A percentile compares a stretch with the other conserved stretches of the same genome.
phyloP scores from a whole-genome alignment of 1,140 invertebrate genomes.

The Hycleus cichorii region DNA sequence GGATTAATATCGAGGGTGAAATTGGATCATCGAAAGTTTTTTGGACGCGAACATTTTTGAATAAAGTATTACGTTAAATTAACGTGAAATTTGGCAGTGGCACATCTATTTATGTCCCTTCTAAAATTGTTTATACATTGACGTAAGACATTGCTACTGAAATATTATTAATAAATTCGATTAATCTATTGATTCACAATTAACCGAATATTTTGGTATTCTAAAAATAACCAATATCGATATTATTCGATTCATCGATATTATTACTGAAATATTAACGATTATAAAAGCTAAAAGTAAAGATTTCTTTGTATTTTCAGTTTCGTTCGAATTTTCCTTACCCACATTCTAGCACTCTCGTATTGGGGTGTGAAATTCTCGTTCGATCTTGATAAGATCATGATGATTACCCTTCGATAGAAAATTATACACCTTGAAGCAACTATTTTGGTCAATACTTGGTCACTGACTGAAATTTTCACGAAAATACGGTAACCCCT shows the following conservation, averaged over 20 bases:
- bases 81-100: too few relatives aligned
- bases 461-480: slow-evolving; percentile 12
- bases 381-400: slow-evolving; percentile 30
- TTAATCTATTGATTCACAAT: too few relatives aligned
- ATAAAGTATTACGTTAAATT: too few relatives aligned
- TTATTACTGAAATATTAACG: too few relatives aligned
- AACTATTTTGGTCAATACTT: too few relatives aligned
- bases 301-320: neutral
- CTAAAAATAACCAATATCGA: too few relatives aligned
- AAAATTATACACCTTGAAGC: neutral
- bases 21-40: too few relatives aligned
- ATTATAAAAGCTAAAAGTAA: too few relatives aligned
- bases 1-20: neutral
- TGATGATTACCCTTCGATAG: slow-evolving; percentile 14
- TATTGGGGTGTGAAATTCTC: slow-evolving; percentile 25
- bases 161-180: too few relatives aligned
- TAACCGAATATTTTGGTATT: too few relatives aligned
- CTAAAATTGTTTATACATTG: slow-evolving; percentile 1
- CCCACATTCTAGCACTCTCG: slow-evolving; percentile 32
- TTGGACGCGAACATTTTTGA: too few relatives aligned
- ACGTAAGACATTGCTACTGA: neutral
- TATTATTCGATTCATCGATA: too few relatives aligned
- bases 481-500: slow-evolving; percentile 17
- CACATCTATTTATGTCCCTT: slow-evolving; percentile 3
- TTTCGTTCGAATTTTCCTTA: slow-evolving; percentile 20